These are phyloP conservation scores for Lophotriccus pileatus DNA, from an alignment of 2,797 vertebrate genomes.

Conservation along the genomic window DNA sequence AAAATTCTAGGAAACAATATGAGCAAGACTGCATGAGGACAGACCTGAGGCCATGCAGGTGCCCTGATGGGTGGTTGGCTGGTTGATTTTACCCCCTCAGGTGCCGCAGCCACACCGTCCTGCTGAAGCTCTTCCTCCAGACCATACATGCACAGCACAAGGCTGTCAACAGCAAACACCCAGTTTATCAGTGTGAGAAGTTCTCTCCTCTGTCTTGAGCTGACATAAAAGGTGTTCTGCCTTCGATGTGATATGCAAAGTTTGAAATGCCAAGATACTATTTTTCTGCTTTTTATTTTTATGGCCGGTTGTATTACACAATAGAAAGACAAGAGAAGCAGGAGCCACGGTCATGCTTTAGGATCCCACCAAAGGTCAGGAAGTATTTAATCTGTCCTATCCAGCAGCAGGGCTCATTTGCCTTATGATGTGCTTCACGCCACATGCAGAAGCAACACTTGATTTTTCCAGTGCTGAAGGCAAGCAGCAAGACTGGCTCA, in stretches of 20 bases:
- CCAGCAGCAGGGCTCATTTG: neutral
- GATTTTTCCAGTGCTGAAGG: neutral
- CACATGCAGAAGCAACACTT: neutral
- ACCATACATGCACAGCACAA: neutral
- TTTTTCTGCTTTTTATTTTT: neutral
- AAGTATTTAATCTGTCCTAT: neutral
- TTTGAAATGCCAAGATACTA: neutral
- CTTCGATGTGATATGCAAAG: neutral
- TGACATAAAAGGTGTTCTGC: neutral
- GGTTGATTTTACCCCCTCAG: neutral
- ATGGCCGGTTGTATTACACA: accelerated
- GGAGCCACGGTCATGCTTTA: neutral
- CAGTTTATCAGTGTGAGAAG: neutral
- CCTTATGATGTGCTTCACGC: neutral
- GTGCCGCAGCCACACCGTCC: neutral
- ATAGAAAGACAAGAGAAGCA: neutral
- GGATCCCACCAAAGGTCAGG: neutral
- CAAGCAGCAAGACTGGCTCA: neutral
- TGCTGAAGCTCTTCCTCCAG: neutral
- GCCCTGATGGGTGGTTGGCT: neutral
- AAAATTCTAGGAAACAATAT: neutral
- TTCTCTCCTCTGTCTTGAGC: neutral
- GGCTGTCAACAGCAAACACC: neutral
- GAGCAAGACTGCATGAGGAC: neutral
- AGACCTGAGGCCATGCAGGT: neutral